These are phyloP conservation scores for Propithecus coquereli DNA, from an alignment of 2,113 vertebrate genomes.

Conservation along the genomic window DNA sequence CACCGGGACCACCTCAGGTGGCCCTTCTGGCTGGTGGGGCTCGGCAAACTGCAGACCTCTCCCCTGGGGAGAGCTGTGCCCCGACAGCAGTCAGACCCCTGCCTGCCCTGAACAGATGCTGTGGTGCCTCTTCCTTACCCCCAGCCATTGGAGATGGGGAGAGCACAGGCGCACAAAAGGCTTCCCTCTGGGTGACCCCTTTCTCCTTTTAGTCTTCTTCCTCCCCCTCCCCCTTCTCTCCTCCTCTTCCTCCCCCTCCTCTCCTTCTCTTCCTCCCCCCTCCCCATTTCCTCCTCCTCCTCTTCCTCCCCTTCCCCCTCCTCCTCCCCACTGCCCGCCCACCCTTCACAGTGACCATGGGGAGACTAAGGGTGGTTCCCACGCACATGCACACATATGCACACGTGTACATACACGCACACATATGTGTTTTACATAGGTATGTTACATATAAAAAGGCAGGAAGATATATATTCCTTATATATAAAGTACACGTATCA, in stretches of 20 bases:
- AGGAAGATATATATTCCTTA: neutral
- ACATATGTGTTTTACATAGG: neutral
- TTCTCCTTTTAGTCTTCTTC: slow-evolving; percentile 44
- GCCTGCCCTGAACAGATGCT: too few species aligned
- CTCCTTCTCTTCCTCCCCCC: too few species aligned
- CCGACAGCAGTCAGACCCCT: neutral
- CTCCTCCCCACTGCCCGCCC: neutral
- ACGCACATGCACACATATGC: neutral
- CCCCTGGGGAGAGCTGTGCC: neutral
- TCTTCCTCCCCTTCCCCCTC: neutral
- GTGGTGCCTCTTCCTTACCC: neutral
- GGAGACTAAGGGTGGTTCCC: neutral
- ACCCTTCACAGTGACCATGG: neutral
- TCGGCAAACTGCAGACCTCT: neutral
- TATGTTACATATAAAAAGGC: neutral
- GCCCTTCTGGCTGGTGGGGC: neutral
- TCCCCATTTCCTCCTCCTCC: slow-evolving; percentile 47
- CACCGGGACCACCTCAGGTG: neutral
- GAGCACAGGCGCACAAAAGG: neutral
- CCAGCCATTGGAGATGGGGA: too few species aligned
- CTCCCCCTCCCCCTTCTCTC: neutral
- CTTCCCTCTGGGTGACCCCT: slow-evolving; percentile 24
- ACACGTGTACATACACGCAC: neutral
- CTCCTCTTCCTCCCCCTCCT: neutral
- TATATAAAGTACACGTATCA: neutral